Percentiles rank a stretch among this genome's conserved stretches.
These are phyloP conservation scores for Gadus chalcogrammus DNA, from an alignment of 2,113 vertebrate species.

Conservation along the genomic window DNA sequence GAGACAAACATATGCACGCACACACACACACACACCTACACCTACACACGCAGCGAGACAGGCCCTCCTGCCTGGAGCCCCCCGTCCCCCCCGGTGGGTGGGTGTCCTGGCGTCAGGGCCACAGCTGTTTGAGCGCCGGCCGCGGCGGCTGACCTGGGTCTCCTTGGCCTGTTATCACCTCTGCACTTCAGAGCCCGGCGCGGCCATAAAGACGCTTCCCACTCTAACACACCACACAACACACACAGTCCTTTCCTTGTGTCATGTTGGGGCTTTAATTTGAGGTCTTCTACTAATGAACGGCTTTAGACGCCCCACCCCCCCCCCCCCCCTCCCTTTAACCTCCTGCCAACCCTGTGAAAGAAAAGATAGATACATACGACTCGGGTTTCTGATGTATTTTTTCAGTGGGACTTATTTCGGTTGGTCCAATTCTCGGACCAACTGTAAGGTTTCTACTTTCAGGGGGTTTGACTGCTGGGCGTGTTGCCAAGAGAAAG, in stretches of 20 bases:
- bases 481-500: too few relatives aligned
- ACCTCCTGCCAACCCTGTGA: too few relatives aligned
- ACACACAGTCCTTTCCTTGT: constrained; percentile 7
- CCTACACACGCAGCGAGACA: background rate
- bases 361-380: too few relatives aligned
- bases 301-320: constrained; percentile 21
- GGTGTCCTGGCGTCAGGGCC: constrained; percentile 17
- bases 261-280: constrained; percentile 13
- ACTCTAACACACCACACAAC: constrained; percentile 23
- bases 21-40: too few relatives aligned
- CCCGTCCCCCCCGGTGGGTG: background rate
- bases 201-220: constrained; percentile 57
- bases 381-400: too few relatives aligned
- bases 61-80: too few relatives aligned
- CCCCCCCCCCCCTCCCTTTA: constrained; percentile 7
- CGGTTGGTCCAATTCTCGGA: too few relatives aligned
- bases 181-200: constrained; percentile 31
- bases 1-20: too few relatives aligned
- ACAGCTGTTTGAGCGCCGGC: constrained; percentile 57
- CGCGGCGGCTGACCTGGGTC: constrained; percentile 37
- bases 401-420: too few relatives aligned
- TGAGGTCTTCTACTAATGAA: constrained; percentile 39
- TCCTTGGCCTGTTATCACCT: constrained; percentile 49
- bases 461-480: too few relatives aligned
- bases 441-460: too few relatives aligned